Base-by-base conservation (phyloP, 1,140 invertebrate genomes). In the Drosophila parvula region DNA sequence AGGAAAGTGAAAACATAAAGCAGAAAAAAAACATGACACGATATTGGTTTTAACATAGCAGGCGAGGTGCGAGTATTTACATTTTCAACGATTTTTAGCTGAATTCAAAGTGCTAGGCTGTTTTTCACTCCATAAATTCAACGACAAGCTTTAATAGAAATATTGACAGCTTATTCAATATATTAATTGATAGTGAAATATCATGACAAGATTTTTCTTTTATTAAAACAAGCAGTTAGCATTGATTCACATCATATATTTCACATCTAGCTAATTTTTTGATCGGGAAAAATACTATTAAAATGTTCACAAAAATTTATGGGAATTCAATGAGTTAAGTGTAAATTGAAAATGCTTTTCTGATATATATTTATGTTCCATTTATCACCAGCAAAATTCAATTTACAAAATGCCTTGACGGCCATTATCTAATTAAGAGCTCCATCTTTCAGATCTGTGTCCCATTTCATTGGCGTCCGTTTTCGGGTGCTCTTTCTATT, bases 391-490 rank as follows among this genome's bases (percentile, higher is more conserved):
- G 32, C 36, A 57, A 68, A 68, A 77, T 48, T 77, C 32, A 60
- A 77, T 77, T 77, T 68, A 68, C 73, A 67, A 56, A 68, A 51
- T 60, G 62, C 41, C 38, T 50, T 16, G 74, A 64, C 68, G 32
- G 45, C 59, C 70, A 88, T 85, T 86, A 88, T 88, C 74, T 83
- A 83, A 86, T 86, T 86, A 88, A 83, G 79, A 67, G 73, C 62
- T 88, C 50, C 38, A 65, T 50, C 61, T 79, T 51, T 63, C 22
- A 34, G 56, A 70, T 73, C 78, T 63, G 50, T 70, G 61, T 50
- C 60, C 48, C 58, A 47, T 58, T 71, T 70, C 65, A 58, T 28
- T 30, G 69, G 34, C 22, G 22, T 40, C 36, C 59, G n/a, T 51
- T 59, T 61, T 38, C 18, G 14, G 14, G 22, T 3, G 63, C 22